These are phyloP conservation scores for Hormaphis cornu DNA, from an alignment of 1,140 invertebrate species.

Conservation along the genomic window DNA sequence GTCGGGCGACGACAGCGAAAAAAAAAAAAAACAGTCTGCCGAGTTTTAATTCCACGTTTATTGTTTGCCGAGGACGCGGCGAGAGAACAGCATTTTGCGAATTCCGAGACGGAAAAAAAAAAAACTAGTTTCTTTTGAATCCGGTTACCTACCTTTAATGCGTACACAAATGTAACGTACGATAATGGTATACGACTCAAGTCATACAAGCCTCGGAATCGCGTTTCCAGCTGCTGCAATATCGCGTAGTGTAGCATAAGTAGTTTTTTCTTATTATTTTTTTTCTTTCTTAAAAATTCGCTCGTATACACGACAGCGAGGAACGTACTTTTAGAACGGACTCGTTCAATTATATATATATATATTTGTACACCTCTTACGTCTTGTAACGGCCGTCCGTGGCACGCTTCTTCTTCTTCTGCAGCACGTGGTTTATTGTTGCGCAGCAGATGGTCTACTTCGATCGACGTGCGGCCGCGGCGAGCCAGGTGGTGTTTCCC, in stretches of 20 bases:
- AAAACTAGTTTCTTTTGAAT: constrained; percentile 2
- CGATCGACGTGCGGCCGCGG: neutral
- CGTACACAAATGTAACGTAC: no score
- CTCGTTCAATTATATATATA: neutral
- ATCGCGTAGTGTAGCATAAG: neutral
- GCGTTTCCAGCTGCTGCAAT: neutral
- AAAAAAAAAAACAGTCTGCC: no score
- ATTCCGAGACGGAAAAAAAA: neutral
- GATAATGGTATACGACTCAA: no score
- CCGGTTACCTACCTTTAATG: neutral
- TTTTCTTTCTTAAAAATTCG: constrained; percentile 11
- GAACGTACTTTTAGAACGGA: neutral
- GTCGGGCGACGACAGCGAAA: no score
- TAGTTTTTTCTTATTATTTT: neutral
- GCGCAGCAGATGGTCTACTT: constrained; percentile 15
- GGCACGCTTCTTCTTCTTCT: constrained; percentile 23
- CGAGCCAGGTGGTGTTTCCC: constrained; percentile 8
- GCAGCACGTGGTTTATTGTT: neutral
- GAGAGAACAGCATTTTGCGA: neutral
- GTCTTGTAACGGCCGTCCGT: constrained; percentile 10
- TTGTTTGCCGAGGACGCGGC: no score
- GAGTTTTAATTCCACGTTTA: no score
- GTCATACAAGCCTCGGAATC: no score
- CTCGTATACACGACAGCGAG: neutral
- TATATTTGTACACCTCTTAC: no score